These are phyloP conservation scores for Microcaecilia unicolor DNA, from an alignment of 2,797 vertebrate genomes.

Conservation along the genomic window DNA sequence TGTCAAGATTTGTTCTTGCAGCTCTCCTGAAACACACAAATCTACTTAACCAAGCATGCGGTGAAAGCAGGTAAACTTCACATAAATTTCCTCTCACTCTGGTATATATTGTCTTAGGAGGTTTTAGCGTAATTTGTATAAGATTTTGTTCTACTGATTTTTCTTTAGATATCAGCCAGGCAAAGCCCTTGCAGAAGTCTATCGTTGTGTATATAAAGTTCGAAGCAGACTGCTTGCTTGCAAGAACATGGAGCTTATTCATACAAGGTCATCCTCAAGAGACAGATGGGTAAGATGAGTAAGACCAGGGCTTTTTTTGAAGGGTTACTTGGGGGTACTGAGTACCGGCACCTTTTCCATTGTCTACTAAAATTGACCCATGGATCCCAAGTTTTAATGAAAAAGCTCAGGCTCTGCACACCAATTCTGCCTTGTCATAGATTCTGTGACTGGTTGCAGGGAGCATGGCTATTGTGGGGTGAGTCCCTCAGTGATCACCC, in stretches of 20 bases:
- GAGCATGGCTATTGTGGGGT: too few relatives aligned
- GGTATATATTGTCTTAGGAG: too few relatives aligned
- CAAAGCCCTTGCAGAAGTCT: slow-evolving; percentile 85
- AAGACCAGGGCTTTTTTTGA: too few relatives aligned
- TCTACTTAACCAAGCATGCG: slow-evolving; percentile 77
- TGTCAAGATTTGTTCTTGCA: slow-evolving; percentile 88
- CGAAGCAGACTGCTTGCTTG: slow-evolving; percentile 89
- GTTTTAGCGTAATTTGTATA: not conserved
- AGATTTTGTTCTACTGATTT: slow-evolving; percentile 3
- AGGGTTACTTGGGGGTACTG: too few relatives aligned
- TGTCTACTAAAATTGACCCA: too few relatives aligned
- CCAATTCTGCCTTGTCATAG: too few relatives aligned
- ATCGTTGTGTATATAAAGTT: slow-evolving; percentile 89
- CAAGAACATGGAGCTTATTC: slow-evolving; percentile 92
- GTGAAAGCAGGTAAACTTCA: slow-evolving; percentile 77
- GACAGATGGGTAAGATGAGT: slow-evolving; percentile 92
- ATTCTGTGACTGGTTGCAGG: too few relatives aligned
- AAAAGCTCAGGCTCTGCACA: too few relatives aligned
- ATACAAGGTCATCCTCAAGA: slow-evolving; percentile 80
- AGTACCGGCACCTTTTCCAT: too few relatives aligned
- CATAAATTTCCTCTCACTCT: slow-evolving; percentile 19
- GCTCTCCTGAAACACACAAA: slow-evolving; percentile 88
- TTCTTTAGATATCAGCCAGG: slow-evolving; percentile 82
- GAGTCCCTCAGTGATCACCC: too few relatives aligned
- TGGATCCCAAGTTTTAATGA: too few relatives aligned